Conservation (phyloP, 1,140 invertebrate species). For the Centruroides sculpturatus region DNA sequence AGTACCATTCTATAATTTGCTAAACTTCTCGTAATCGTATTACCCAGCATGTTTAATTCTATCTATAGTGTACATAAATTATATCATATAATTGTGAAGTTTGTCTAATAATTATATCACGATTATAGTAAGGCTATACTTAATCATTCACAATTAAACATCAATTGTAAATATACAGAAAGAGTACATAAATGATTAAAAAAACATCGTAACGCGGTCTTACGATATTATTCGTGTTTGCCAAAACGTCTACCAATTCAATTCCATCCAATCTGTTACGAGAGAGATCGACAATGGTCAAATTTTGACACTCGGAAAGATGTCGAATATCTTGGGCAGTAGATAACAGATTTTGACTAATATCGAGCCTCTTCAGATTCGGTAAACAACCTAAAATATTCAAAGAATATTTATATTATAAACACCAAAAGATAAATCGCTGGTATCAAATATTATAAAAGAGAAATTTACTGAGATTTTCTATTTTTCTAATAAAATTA, state of each 20-base stretch:
- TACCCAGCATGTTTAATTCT: constrained; percentile 61
- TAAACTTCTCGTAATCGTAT: constrained; percentile 63
- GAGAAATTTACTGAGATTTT: constrained; percentile 53
- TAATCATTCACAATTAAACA: no score
- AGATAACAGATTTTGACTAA: constrained; percentile 66
- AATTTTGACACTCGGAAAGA: constrained; percentile 46
- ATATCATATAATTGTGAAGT: no score
- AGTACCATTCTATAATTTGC: constrained; percentile 68
- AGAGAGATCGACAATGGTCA: constrained; percentile 73
- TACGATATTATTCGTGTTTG: constrained; percentile 30
- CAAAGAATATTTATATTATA: background rate
- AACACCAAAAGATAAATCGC: background rate
- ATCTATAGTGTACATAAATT: constrained; percentile 7
- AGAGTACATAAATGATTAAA: no score
- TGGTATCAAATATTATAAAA: background rate
- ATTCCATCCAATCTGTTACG: constrained; percentile 65
- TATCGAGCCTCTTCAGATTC: constrained; percentile 57
- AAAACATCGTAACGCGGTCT: background rate
- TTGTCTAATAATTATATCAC: no score
- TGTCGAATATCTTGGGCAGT: constrained; percentile 53
- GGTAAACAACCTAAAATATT: constrained; percentile 39
- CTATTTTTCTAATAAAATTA: constrained; percentile 65
- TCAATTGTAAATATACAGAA: no score
- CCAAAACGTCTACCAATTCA: constrained; percentile 40
- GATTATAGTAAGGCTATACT: no score